These are phyloP conservation scores for Muntiacus muntjak DNA, from an alignment of 2,113 vertebrate genomes.

Conservation along the genomic window DNA sequence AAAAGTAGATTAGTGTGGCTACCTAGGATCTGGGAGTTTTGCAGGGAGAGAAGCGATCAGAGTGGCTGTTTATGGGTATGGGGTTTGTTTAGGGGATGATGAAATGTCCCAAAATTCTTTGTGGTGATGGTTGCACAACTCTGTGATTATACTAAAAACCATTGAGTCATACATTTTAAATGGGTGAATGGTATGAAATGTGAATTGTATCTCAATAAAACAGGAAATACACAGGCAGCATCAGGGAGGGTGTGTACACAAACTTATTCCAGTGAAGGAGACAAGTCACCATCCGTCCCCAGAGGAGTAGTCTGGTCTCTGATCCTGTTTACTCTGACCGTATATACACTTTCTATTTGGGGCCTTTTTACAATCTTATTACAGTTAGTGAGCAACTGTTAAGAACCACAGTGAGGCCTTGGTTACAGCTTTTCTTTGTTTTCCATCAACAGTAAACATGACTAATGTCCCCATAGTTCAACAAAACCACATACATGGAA, in stretches of 20 bases:
- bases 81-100: background rate
- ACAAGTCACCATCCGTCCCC: background rate
- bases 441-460: constrained; percentile 55
- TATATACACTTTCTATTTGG: constrained; percentile 30
- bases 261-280: background rate
- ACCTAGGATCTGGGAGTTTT: background rate
- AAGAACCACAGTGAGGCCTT: constrained; percentile 38
- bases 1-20: background rate
- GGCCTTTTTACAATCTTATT: constrained; percentile 19
- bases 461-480: constrained; percentile 42
- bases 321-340: background rate
- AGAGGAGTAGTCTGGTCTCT: background rate
- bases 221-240: background rate
- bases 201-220: constrained; percentile 31
- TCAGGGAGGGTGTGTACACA: background rate
- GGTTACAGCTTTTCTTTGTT: constrained; percentile 48
- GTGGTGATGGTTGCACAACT: background rate
- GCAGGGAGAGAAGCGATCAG: background rate
- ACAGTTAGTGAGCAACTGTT: constrained; percentile 42
- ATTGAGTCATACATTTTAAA: background rate
- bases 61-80: background rate
- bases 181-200: background rate
- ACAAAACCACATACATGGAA: background rate
- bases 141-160: background rate
- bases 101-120: constrained; percentile 12